Evolutionary conservation across 2,888 invertebrate genomes (phyloP), one percentile per base, ranked within the genome.

Genomic region (Punctoribates punctum): DNA sequence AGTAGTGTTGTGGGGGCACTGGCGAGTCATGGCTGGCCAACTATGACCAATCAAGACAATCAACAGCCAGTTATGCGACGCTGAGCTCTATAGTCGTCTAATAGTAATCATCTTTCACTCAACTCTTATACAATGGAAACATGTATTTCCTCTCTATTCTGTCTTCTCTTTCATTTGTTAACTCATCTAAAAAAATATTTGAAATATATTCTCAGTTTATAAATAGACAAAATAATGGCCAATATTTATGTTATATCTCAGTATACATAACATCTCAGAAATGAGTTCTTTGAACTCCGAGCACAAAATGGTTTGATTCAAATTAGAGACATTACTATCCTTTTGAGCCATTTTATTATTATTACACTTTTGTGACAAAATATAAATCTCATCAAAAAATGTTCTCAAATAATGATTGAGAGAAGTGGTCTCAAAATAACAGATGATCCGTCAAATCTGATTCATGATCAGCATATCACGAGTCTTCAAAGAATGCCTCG

Each of bases 1-100:
- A 3, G 27, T 25, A n/a, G n/a, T n/a, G n/a, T n/a, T n/a, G n/a
- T n/a, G n/a, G 29, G 25, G 1, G 60, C 27, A 29, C n/a, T 17
- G 20, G 65, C 23, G 17, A 20, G 46, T 20, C 46, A 46, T 72
- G 48, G 48, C 72, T 46, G 72, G 46, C 72, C 72, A 72, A 46
- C 46, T 72, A 72, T 72, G 72, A 72, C 72, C 72, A 72, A 72
- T 72, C 72, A 48, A 46, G n/a, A 72, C 42, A n/a, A 29, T 20
- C 54, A 54, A 23, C 54, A n/a, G 23, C 27, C 4, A 34, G 70
- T 70, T 25, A 46, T 72, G 72, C 48, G 46, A 48, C 20, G 48
- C 46, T 72, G 72, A 72, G 67, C 67, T 67, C 67, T 42, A 72
- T 46, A 34, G n/a, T 15, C 72, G 25, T 72, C 72, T 46, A 46